A percentile compares a stretch with the other conserved stretches of the same genome.
These are phyloP conservation scores for Anastatus disparis DNA, from an alignment of 1,140 invertebrate genomes.

Conservation along the genomic window DNA sequence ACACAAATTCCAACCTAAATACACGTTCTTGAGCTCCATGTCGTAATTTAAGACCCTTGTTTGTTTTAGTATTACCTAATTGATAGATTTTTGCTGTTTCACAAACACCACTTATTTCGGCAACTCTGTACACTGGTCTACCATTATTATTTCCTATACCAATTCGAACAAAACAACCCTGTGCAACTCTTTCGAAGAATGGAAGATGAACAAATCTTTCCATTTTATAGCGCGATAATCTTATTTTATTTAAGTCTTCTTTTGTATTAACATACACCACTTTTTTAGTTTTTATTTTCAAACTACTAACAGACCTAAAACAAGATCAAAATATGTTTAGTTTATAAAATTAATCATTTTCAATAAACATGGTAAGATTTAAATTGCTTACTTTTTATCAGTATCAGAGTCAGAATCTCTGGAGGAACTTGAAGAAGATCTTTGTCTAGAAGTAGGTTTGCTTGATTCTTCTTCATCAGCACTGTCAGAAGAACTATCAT, in stretches of 20 bases:
- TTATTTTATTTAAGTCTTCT: conserved; percentile 88
- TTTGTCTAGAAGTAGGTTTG: conserved; percentile 63
- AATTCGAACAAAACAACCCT: conserved; percentile 95
- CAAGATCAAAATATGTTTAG: not conserved
- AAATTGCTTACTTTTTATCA: conserved; percentile 64
- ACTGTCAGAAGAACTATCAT: conserved; percentile 79
- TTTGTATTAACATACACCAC: conserved; percentile 75
- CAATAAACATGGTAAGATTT: not conserved
- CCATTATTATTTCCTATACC: conserved; percentile 94
- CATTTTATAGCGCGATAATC: conserved; percentile 91
- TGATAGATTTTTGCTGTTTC: conserved; percentile 96
- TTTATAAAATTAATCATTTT: not conserved
- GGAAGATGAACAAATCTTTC: conserved; percentile 96
- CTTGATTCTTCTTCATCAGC: conserved; percentile 72
- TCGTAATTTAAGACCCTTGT: conserved; percentile 82
- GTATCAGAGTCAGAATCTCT: conserved; percentile 69
- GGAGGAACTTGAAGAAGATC: conserved; percentile 67
- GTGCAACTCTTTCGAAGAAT: conserved; percentile 90
- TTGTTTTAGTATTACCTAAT: conserved; percentile 90
- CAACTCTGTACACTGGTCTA: conserved; percentile 91
- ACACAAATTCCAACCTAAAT: conserved; percentile 96
- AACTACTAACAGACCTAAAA: conserved; percentile 63
- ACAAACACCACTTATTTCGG: conserved; percentile 93
- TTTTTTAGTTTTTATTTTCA: conserved; percentile 67
- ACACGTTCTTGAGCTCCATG: conserved; percentile 92